Evolutionary conservation across 2,113 vertebrate genomes (phyloP).

Genomic region (Anhinga anhinga): DNA sequence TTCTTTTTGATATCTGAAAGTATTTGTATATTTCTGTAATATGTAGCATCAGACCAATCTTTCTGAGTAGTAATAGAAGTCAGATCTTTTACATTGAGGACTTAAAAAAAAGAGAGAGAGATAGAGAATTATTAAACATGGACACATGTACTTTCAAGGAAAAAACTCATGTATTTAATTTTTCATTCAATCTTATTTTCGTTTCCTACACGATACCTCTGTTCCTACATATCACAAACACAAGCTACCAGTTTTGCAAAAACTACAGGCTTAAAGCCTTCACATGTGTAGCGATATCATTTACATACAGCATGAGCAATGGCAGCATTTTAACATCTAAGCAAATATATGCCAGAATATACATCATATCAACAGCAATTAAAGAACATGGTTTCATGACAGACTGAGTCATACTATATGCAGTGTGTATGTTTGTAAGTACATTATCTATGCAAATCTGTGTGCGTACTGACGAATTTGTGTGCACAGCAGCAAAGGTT

Average conservation of each 20-base stretch:
- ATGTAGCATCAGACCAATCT: background rate
- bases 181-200: conserved; percentile 10
- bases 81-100: background rate
- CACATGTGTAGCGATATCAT: conserved; percentile 1
- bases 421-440: background rate
- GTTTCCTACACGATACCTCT: background rate
- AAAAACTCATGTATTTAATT: background rate
- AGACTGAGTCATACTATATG: background rate
- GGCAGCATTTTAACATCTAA: conserved; percentile 69
- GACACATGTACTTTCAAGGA: conserved; percentile 60
- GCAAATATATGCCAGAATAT: background rate
- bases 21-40: background rate
- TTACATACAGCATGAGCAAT: conserved; percentile 60
- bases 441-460: background rate
- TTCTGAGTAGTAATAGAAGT: background rate
- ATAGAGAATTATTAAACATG: background rate
- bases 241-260: background rate
- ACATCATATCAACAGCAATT: background rate
- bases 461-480: background rate
- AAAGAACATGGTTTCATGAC: background rate
- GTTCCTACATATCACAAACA: background rate
- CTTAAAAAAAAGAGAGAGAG: background rate
- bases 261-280: conserved; percentile 38
- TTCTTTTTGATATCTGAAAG: background rate
- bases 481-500: background rate